A percentile compares a stretch with the other conserved stretches of the same genome.
phyloP scores from a whole-genome alignment of 1,140 invertebrate genomes.

The Diabrotica virgifera region DNA sequence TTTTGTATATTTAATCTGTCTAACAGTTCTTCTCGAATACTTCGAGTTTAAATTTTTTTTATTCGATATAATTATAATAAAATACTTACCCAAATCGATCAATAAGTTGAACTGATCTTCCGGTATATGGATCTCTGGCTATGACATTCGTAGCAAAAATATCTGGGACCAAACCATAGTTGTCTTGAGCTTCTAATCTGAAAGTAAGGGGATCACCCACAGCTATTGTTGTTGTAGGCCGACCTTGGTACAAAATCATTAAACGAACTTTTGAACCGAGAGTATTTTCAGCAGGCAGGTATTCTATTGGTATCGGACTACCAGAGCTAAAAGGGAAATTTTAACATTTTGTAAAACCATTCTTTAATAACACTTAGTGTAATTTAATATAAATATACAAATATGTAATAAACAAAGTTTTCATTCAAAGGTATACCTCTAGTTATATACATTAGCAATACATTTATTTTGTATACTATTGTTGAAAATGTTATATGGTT shows the following conservation, averaged over 20 bases:
- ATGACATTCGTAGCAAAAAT: slow-evolving; percentile 92
- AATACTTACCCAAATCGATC: slow-evolving; percentile 76
- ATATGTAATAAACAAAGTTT: too few species aligned
- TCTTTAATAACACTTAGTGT: too few species aligned
- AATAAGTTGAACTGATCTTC: slow-evolving; percentile 83
- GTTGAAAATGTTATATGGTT: too few species aligned
- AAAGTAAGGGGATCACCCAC: slow-evolving; percentile 92
- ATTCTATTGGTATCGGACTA: slow-evolving; percentile 87
- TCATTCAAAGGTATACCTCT: too few species aligned
- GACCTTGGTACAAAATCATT: slow-evolving; percentile 81
- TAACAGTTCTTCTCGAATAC: too few species aligned
- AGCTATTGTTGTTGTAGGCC: slow-evolving; percentile 88
- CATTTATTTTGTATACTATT: too few species aligned
- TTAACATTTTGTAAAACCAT: too few species aligned
- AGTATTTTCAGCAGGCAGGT: slow-evolving; percentile 85
- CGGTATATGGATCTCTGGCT: slow-evolving; percentile 89
- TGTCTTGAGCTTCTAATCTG: slow-evolving; percentile 82
- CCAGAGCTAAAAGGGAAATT: slow-evolving; percentile 61
- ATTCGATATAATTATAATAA: too few species aligned
- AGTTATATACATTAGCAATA: too few species aligned
- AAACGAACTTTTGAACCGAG: slow-evolving; percentile 82
- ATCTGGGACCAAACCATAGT: slow-evolving; percentile 83
- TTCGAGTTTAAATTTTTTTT: too few species aligned
- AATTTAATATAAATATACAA: too few species aligned
- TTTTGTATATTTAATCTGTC: too few species aligned